phyloP scores from a whole-genome alignment of 2,113 vertebrate genomes.

The Cavia aperea region DNA sequence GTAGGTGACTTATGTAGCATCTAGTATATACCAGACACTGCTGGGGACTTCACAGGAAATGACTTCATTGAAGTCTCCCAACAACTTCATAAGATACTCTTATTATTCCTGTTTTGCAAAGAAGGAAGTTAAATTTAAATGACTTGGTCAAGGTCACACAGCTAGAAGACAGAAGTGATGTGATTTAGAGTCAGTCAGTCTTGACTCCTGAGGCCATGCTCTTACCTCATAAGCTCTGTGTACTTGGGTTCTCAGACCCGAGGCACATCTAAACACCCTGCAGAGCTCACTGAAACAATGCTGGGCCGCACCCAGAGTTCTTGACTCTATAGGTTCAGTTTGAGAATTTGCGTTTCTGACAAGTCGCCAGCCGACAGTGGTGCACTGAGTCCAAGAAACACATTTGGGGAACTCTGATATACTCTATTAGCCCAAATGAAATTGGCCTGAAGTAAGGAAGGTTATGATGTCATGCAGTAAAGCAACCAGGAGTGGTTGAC shows the following conservation, averaged over 20 bases:
- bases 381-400: background rate
- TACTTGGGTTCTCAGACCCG: background rate
- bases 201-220: background rate
- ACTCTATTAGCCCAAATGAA: background rate
- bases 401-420: background rate
- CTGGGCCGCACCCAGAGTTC: background rate
- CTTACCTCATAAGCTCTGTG: background rate
- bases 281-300: background rate
- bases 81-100: background rate
- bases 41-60: background rate
- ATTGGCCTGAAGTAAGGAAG: conserved; percentile 11
- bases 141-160: background rate
- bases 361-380: background rate
- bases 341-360: conserved; percentile 21
- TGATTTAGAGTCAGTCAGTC: background rate
- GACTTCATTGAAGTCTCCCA: background rate
- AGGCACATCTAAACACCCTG: background rate
- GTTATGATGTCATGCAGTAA: background rate
- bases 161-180: background rate
- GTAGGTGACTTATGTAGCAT: background rate
- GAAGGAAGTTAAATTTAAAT: conserved; percentile 1
- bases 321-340: background rate
- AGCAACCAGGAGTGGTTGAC: background rate
- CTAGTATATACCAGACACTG: background rate
- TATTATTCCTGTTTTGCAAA: background rate